Conservation (phyloP, 2,888 invertebrate species). For the Epistrophe grossulariae region DNA sequence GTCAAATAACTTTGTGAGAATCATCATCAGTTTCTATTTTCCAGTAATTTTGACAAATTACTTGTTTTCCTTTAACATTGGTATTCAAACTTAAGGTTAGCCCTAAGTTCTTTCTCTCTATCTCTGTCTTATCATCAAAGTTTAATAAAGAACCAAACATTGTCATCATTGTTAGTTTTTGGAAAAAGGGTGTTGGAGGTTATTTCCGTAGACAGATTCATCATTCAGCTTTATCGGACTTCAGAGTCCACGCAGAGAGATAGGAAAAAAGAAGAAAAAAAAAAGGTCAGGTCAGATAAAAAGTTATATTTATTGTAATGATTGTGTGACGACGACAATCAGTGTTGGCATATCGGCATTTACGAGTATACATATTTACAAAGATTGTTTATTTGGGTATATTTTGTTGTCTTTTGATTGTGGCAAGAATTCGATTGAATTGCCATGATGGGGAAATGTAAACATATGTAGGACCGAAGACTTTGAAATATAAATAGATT, state of each 20-base stretch:
- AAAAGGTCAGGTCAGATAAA: slow-evolving; percentile 52
- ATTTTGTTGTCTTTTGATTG: slow-evolving; percentile 18
- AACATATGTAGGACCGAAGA: not conserved
- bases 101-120: not conserved
- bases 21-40: slow-evolving; percentile 37
- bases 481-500: not conserved
- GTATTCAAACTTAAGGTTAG: not conserved
- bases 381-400: slow-evolving; percentile 26
- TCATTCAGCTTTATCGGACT: slow-evolving; percentile 14
- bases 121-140: slow-evolving; percentile 1
- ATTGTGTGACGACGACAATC: slow-evolving; percentile 25
- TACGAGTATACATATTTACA: not conserved
- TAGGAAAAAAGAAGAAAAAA: not conserved
- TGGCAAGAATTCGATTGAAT: not conserved
- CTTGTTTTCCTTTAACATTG: not conserved
- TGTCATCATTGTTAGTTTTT: slow-evolving; percentile 5
- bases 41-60: slow-evolving; percentile 58
- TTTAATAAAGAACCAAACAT: slow-evolving; percentile 38
- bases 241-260: not conserved
- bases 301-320: slow-evolving; percentile 35
- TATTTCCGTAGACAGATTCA: slow-evolving; percentile 11
- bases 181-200: not conserved
- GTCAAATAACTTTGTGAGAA: slow-evolving; percentile 20
- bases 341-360: slow-evolving; percentile 11
- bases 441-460: not conserved